phyloP scores from a whole-genome alignment of 92 coral and sea anemone species.

The Scolanthus callimorphus region DNA sequence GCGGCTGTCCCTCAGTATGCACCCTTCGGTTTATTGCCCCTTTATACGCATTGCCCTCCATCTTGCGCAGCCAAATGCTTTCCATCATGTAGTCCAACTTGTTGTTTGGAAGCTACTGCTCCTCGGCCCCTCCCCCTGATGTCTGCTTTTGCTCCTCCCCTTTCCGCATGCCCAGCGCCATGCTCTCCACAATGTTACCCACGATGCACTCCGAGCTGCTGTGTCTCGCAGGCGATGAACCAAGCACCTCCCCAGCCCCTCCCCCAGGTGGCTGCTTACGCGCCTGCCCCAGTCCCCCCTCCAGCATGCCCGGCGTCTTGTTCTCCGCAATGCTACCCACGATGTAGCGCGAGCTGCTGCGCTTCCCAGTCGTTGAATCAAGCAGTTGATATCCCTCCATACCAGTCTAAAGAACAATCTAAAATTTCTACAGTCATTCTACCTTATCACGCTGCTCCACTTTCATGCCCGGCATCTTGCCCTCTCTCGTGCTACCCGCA shows the following conservation, averaged over 20 bases:
- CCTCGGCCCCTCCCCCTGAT: neutral
- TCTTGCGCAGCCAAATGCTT: neutral
- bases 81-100: neutral
- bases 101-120: neutral
- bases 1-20: neutral
- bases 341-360: neutral
- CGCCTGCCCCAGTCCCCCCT: neutral
- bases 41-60: neutral
- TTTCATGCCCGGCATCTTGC: constrained; percentile 11
- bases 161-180: constrained; percentile 15
- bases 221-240: neutral
- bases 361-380: neutral
- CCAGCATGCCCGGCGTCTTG: neutral
- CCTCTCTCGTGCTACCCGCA: constrained; percentile 15
- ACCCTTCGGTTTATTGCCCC: neutral
- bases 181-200: constrained; percentile 18
- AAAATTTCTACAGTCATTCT: neutral
- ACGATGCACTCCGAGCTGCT: constrained; percentile 12
- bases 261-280: neutral
- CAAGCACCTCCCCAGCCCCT: neutral
- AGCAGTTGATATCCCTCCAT: neutral
- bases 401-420: neutral
- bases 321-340: neutral
- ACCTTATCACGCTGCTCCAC: neutral
- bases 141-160: neutral